Evolutionary conservation across 2,113 vertebrate species (phyloP).

Genomic region (Donacobius atricapilla): DNA sequence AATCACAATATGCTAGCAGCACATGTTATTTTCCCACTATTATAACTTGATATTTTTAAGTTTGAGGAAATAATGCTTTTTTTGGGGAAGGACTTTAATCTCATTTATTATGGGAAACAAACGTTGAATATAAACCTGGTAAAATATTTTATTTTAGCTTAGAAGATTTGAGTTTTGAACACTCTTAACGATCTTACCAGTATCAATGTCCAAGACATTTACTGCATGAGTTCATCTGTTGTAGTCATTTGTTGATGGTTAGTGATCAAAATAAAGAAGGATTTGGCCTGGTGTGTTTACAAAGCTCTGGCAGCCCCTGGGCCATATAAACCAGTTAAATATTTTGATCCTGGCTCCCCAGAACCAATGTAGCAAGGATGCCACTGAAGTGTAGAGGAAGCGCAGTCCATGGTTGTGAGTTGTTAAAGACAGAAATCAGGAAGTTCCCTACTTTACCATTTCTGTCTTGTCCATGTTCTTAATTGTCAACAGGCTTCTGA

Average conservation of each 20-base stretch:
- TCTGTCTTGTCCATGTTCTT: not conserved
- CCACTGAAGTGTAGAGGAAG: not conserved
- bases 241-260: not conserved
- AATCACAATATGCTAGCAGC: slow-evolving; percentile 45
- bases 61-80: slow-evolving; percentile 1
- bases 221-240: not conserved
- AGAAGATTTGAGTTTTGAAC: not conserved
- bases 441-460: not conserved
- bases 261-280: not conserved
- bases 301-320: not conserved
- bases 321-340: not conserved
- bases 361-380: not conserved
- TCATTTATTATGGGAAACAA: not conserved
- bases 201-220: not conserved
- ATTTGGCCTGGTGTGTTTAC: not conserved
- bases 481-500: not conserved
- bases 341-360: not conserved
- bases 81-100: not conserved
- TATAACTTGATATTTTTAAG: slow-evolving; percentile 38
- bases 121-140: not conserved
- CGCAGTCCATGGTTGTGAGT: rapidly evolving
- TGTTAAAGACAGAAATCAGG: not conserved
- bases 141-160: not conserved
- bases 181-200: not conserved
- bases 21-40: slow-evolving; percentile 40